Evolutionary conservation across 2,888 invertebrate genomes (phyloP), one percentile per base, ranked within the genome.

Genomic region (Cephalotes varians): DNA sequence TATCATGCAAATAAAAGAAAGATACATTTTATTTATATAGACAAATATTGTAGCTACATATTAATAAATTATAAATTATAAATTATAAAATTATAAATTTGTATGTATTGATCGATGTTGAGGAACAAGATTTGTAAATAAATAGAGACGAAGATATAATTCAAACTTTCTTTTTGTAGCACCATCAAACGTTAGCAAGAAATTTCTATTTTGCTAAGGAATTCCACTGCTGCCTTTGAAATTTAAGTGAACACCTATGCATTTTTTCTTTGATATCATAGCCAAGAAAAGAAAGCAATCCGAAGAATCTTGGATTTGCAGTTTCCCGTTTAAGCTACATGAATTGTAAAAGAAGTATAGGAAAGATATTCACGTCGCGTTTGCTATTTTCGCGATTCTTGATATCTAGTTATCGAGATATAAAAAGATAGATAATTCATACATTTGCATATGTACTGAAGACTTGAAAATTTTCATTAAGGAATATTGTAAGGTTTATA

Each of bases 211-310:
- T 54, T 21, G 7, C 21, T 28, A 49, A 31, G 40, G 12, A 77
- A 69, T 54, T 54, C 18, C 28, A 69, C 31, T 21, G 9, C 18
- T 56, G 18, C 12, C n/a, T 69, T 77, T 69, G 67, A 31, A 54
- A 77, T 77, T 77, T 69, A 69, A 77, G 40, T 31, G 31, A 40
- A 69, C 31, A 31, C n/a, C 10, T 40, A 25, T 25, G 34, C 15
- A 64, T 37, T 67, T 76, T 54, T 56, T 77, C 54, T 77, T 56
- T 69, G 31, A 56, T 69, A 69, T 69, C 31, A 6, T 44, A 77
- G 28, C 6, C 40, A 12, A 54, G 6, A 3, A 51, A 9, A 37
- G 18, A 15, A 21, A 62, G 25, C 5, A 15, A 6, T 34, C 34
- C 18, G 2, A 2, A 64, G 10, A 77, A 21, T n/a, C 12, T 56